A percentile compares a stretch with the other conserved stretches of the same genome.
phyloP scores from a whole-genome alignment of 2,113 vertebrate genomes.

The Otis tarda region DNA sequence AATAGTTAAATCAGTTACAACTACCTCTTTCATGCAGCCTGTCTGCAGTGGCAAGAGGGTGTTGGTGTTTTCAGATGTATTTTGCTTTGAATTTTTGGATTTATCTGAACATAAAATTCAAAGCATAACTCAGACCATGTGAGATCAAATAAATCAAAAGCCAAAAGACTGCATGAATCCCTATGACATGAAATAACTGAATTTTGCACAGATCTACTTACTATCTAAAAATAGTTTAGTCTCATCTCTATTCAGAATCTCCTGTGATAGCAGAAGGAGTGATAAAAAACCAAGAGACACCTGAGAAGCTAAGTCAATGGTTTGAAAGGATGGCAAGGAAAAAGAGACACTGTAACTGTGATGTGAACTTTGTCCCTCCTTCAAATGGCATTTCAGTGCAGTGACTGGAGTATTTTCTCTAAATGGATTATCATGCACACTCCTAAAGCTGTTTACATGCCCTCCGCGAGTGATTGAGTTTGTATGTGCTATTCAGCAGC shows the following conservation, averaged over 20 bases:
- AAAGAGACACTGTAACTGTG: neutral
- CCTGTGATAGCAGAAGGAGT: neutral
- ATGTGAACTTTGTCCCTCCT: neutral
- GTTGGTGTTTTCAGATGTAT: neutral
- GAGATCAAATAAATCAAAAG: conserved; percentile 21
- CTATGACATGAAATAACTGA: neutral
- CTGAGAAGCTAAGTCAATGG: neutral
- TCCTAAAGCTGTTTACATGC: neutral
- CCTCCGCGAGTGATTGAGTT: neutral
- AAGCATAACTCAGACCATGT: neutral
- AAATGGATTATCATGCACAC: neutral
- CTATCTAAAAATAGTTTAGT: conserved; percentile 34
- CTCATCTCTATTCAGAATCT: conserved; percentile 25
- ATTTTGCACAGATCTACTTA: conserved; percentile 2
- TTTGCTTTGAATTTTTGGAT: conserved; percentile 34
- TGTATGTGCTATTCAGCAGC: neutral
- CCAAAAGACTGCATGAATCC: neutral
- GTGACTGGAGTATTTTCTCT: neutral
- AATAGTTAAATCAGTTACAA: neutral
- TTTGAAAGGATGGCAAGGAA: neutral
- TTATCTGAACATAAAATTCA: conserved; percentile 12
- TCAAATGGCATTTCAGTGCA: neutral
- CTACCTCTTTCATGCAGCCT: neutral
- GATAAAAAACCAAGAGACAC: neutral
- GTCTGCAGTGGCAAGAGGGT: neutral